Conservation (phyloP, 2,888 invertebrate species). For the Megaustenia siamemsis region DNA sequence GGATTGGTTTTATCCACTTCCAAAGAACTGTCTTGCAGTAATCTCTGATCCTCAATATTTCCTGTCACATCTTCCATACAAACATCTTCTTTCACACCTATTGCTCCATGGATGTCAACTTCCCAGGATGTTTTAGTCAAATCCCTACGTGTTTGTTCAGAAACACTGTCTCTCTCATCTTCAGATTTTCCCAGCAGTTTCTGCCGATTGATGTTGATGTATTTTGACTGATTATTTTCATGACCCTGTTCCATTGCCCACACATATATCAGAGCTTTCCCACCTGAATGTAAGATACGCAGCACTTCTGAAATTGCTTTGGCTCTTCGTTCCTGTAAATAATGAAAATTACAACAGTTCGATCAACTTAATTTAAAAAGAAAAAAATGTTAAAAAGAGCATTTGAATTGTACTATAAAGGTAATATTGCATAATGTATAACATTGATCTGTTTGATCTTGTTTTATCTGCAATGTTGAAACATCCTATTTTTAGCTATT, state of each 20-base stretch:
- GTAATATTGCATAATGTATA: no score
- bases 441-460: no score
- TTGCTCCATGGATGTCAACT: background rate
- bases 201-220: slow-evolving; percentile 82
- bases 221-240: slow-evolving; percentile 84
- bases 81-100: background rate
- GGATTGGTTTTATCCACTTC: background rate
- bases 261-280: slow-evolving; percentile 92
- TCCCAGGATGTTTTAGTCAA: background rate
- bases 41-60: background rate
- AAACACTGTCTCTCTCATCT: background rate
- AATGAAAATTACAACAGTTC: no score
- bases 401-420: no score
- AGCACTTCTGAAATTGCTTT: slow-evolving; percentile 89
- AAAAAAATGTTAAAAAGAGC: no score
- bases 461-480: no score
- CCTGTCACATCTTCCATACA: background rate
- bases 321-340: slow-evolving; percentile 85
- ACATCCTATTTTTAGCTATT: no score
- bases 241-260: slow-evolving; percentile 96
- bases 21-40: background rate
- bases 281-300: slow-evolving; percentile 86
- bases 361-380: no score
- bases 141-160: background rate
- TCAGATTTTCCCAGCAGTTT: background rate